A percentile compares a stretch with the other conserved stretches of the same genome.
Conservation (phyloP, 2,797 vertebrate genomes). For the Rhynchonycteris naso region DNA sequence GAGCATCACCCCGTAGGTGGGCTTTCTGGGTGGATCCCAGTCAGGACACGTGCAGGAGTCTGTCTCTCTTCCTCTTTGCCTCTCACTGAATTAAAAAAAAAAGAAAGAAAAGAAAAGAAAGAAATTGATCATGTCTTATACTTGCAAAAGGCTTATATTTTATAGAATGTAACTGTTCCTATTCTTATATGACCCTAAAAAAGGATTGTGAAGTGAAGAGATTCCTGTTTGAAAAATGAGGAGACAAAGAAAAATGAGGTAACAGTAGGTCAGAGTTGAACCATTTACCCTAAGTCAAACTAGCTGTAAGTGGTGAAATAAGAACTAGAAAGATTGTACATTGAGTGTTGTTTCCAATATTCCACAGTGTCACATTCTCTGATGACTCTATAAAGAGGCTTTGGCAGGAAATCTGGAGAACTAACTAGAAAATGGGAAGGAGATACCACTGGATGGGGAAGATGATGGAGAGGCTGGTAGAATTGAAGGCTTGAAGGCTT, state of each 20-base stretch:
- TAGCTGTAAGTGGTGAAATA: not conserved
- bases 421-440: not conserved
- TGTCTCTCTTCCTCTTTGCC: too few species aligned
- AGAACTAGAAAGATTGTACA: not conserved
- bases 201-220: not conserved
- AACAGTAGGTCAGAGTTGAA: not conserved
- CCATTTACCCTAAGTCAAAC: not conserved
- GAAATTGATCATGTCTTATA: not conserved
- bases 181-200: not conserved
- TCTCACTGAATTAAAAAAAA: too few species aligned
- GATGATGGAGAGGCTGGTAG: not conserved
- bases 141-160: conserved; percentile 28
- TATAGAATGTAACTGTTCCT: not conserved
- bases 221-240: not conserved
- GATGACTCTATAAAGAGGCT: not conserved
- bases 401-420: not conserved
- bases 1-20: too few species aligned
- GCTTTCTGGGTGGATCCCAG: too few species aligned
- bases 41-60: too few species aligned
- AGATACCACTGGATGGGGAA: not conserved
- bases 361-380: not conserved
- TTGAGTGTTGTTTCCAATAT: not conserved
- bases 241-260: not conserved
- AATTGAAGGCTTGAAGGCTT: not conserved
- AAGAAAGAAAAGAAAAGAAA: too few species aligned